These are phyloP conservation scores for Amblyjoppa fuscipennis DNA, from an alignment of 2,888 invertebrate species.

Conservation along the genomic window DNA sequence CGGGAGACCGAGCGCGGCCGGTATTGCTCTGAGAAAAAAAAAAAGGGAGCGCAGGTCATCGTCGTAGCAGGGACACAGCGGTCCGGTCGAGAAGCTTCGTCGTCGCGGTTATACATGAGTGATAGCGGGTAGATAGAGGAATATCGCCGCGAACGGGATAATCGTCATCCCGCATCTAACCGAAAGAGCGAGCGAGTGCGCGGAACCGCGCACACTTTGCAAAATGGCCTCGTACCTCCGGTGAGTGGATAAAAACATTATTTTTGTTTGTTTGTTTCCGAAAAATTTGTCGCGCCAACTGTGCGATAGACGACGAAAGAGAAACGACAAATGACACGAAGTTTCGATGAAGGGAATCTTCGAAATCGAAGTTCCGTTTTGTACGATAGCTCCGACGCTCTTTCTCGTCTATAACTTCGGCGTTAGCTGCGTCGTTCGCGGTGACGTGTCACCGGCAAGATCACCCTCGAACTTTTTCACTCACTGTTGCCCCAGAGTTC, in stretches of 20 bases:
- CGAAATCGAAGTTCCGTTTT: background rate
- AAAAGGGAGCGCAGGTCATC: background rate
- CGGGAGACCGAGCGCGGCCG: background rate
- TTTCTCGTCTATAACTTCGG: background rate
- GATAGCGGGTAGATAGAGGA: slow-evolving; percentile 26
- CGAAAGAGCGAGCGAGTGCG: slow-evolving; percentile 26
- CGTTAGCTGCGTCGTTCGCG: slow-evolving; percentile 65
- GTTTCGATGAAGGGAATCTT: background rate
- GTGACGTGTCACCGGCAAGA: slow-evolving; percentile 76
- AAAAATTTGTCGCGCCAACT: background rate
- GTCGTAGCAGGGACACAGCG: background rate
- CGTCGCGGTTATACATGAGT: slow-evolving; percentile 4
- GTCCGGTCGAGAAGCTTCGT: background rate
- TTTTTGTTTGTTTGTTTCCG: background rate
- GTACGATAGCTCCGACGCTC: background rate
- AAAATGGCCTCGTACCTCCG: slow-evolving; percentile 79
- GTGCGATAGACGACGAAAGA: background rate
- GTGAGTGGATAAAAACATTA: slow-evolving; percentile 72
- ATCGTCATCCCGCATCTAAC: slow-evolving; percentile 13
- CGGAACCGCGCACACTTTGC: slow-evolving; percentile 61
- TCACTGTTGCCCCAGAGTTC: slow-evolving; percentile 9
- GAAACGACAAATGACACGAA: background rate
- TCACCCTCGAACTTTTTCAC: slow-evolving; percentile 45
- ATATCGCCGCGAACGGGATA: background rate
- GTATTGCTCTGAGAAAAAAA: background rate